Evolutionary conservation across 2,888 invertebrate species (phyloP).

Genomic region (Rapana venosa): DNA sequence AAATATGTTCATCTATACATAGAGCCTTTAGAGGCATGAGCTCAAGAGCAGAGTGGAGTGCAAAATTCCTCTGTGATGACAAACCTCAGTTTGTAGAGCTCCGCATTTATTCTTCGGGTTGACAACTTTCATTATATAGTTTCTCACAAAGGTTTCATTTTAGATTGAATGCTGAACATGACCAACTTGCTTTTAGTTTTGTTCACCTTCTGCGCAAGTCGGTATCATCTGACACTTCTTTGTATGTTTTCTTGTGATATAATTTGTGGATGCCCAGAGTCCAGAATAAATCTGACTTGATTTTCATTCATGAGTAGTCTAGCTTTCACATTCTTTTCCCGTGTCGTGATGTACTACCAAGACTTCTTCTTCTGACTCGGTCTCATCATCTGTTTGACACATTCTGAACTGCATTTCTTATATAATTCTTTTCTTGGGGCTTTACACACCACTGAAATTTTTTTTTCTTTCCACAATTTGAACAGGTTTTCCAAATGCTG

Average conservation of each 20-base stretch:
- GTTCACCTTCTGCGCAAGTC: background rate
- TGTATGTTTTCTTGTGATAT: background rate
- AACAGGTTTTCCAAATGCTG: constrained; percentile 25
- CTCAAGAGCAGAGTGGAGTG: background rate
- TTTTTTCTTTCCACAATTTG: background rate
- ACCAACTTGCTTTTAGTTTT: constrained; percentile 6
- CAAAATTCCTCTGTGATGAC: background rate
- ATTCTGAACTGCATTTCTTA: background rate
- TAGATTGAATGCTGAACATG: background rate
- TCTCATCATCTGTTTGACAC: background rate
- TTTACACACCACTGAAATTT: background rate
- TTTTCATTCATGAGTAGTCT: background rate
- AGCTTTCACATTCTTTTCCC: background rate
- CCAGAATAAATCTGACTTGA: background rate
- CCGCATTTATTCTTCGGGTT: background rate
- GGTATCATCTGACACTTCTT: background rate
- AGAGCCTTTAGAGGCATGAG: no score
- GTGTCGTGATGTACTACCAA: background rate
- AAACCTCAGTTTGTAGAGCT: constrained; percentile 2
- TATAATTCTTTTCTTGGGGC: background rate
- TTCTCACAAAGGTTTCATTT: constrained; percentile 6
- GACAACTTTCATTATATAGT: background rate
- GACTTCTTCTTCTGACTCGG: background rate
- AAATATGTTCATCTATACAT: no score
- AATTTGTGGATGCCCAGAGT: background rate